phyloP scores from a whole-genome alignment of 1,140 invertebrate genomes.

The Homarus americanus region DNA sequence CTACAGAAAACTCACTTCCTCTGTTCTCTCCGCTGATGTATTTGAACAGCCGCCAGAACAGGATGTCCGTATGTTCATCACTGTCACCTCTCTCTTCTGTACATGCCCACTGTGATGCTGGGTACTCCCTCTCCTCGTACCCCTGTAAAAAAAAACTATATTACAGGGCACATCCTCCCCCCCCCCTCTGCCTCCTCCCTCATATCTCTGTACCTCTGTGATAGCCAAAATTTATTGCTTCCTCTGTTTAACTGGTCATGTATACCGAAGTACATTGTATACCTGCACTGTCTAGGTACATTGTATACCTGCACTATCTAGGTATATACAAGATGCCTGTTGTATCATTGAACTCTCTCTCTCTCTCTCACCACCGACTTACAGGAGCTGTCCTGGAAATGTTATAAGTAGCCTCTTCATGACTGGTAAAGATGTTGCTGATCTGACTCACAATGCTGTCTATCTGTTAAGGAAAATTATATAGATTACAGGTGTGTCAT shows the following conservation, averaged over 20 bases:
- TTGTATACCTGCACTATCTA: neutral
- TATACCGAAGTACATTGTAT: neutral
- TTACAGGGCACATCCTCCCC: too few species aligned
- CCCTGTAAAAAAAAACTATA: neutral
- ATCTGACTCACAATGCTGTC: neutral
- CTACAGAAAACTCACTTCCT: neutral
- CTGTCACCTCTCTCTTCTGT: neutral
- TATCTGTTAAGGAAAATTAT: neutral
- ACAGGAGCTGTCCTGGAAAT: neutral
- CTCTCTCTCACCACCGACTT: neutral
- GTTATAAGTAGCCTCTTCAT: conserved; percentile 17
- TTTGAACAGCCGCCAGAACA: conserved; percentile 38
- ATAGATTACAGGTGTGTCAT: too few species aligned
- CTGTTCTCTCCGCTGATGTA: conserved; percentile 35
- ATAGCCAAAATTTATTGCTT: neutral
- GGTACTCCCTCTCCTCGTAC: conserved; percentile 27
- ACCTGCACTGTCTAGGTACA: neutral
- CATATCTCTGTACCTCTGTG: neutral
- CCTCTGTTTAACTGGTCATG: neutral
- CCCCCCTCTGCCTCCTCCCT: too few species aligned
- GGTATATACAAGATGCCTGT: neutral
- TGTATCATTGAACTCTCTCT: neutral
- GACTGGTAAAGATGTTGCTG: neutral
- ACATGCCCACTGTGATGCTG: conserved; percentile 29
- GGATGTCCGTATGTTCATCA: neutral